These are phyloP conservation scores for Limosa lapponica DNA, from an alignment of 2,797 vertebrate species.

Conservation along the genomic window DNA sequence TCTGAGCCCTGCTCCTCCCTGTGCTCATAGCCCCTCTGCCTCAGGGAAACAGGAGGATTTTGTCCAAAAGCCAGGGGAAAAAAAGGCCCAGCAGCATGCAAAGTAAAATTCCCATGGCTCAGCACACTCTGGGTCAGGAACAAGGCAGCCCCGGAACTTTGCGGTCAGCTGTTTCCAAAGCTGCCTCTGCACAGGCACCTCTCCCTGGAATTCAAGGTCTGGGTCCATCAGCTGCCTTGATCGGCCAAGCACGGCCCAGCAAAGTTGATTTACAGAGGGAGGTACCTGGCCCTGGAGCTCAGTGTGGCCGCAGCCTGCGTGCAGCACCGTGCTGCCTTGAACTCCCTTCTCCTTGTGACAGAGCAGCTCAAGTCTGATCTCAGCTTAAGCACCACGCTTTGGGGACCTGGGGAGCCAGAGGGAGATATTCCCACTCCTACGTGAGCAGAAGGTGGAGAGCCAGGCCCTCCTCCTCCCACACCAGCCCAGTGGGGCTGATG, in stretches of 20 bases:
- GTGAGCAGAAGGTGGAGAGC: neutral
- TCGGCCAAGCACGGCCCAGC: rapidly evolving
- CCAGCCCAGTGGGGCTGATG: rapidly evolving
- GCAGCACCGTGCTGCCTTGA: neutral
- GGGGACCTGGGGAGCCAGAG: neutral
- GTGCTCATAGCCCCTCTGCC: neutral
- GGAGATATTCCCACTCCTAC: rapidly evolving
- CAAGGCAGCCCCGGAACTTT: neutral
- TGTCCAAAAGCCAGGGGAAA: neutral
- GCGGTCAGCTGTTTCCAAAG: neutral
- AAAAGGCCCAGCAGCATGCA: neutral
- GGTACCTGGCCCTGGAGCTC: neutral
- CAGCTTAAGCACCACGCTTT: neutral
- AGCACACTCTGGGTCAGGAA: neutral
- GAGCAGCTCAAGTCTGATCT: neutral
- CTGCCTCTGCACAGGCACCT: neutral
- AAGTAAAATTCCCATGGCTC: neutral
- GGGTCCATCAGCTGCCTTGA: neutral
- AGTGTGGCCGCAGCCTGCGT: rapidly evolving
- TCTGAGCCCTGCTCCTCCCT: neutral
- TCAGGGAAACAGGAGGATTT: neutral
- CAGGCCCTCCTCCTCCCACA: neutral
- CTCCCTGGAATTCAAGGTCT: neutral
- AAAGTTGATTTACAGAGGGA: neutral
- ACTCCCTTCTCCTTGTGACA: neutral